Base-by-base conservation (phyloP, 2,797 vertebrate species). In the Gymnodraco acuticeps region DNA sequence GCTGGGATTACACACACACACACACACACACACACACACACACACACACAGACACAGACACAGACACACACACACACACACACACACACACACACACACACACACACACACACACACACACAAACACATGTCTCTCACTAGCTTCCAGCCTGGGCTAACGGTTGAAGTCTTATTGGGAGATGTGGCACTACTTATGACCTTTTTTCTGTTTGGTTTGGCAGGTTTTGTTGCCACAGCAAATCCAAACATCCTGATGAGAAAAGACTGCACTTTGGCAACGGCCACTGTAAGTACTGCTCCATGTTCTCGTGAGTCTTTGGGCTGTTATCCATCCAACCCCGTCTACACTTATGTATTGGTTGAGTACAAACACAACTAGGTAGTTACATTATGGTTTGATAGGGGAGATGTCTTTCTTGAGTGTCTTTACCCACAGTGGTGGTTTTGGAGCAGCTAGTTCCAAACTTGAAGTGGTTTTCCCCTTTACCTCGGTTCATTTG, bases 191-290 rank as follows among this genome's bases (percentile, higher is more conserved):
- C 81, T 91, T 88, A 71, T 88, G 77, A 88, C 87, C 82, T 87
- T 81, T 9, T 60, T 82, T 91, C 60, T 91, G 82, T 92, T 94
- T 90, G 90, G 78, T 92, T 93, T 93, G 86, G 74, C 93, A 99
- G 98, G 93, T 97, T 98, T 89, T 99, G 98, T 94, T 96, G 97
- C 89, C 96, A 96, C 92, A 96, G 96, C 91, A 99, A 97, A 94
- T 97, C 98, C 90, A 98, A 99, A 91, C 96, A 98, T 81, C 94
- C 95, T 67, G 97, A 98, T 91, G 98, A 99, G 85, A 99, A 99
- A 94, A 96, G 98, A 76, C 95, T 99, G 75, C 96, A 98, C 92
- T 99, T 98, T 96, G 97, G 97, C 80, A 99, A 99, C 46, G 96
- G 97, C 0, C 97, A 99, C 52, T 93, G 98, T 99, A 95, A 98